Base-by-base conservation (phyloP, 2,888 invertebrate species). In the Podabrus alpinus region DNA sequence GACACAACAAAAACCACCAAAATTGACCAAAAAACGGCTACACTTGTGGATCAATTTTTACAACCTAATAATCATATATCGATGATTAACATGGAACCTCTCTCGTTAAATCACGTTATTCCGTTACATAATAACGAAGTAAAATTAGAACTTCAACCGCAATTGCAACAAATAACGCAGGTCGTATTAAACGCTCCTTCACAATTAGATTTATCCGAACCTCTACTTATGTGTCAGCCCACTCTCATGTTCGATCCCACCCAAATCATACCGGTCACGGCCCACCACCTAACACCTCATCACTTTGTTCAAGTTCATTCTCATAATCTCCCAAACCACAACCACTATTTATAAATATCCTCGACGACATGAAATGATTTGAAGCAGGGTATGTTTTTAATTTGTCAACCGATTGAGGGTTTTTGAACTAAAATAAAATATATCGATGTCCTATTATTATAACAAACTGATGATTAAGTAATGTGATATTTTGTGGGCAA, bases 141-240 rank as follows among this genome's bases (percentile, higher is more conserved):
- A 10, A 85, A 84, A 77, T 73, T 85, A 17, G 83, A 84, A 75
- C 78, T 83, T 61, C 81, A 81, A 17, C 79, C 77, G 11, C 80
- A 78, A 24, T 77, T 80, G 19, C 80, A 80, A 61, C 83, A 82
- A 66, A 80, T 82, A 62, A 82, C 85, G 16, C 86, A 86, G 73
- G 82, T 85, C 68, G 81, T 85, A 68, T 82, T 86, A 7, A 83
- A 83, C 75, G 79, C 80, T 9, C 79, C 83, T 2, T n/a, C 45
- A 7, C 82, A 82, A 69, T 78, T 83, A 15, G 86, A 85, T 73
- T 77, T 84, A 70, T 77, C 82, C 3, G 86, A 86, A 72, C 84
- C 85, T 15, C 78, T 86, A 29, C 76, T 86, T 19, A 84, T 86
- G 83, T 86, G 85, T 77, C 85, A 86, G 73, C 85, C 85, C 9